Evolutionary conservation across 2,888 invertebrate species (phyloP), one percentile per base, ranked within the genome.

Genomic region (Lasioglossum zephyrum): DNA sequence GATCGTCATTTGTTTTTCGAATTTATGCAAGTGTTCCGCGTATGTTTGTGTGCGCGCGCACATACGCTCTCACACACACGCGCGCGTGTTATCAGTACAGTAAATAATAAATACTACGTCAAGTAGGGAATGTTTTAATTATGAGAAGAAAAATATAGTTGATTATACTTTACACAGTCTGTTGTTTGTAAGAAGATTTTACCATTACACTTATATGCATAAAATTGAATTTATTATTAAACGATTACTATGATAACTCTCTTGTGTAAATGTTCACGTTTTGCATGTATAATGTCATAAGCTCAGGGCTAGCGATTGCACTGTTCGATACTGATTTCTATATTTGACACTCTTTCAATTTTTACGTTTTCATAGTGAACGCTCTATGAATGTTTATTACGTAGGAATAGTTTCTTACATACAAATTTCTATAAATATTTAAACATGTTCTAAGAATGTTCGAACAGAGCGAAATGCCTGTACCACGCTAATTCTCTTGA

Each of bases 41-140:
- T 74, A 84, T 84, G 81, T 60, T 72, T 90, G 89, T 90, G 91
- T 89, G 89, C 89, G 90, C 89, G 86, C 81, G 90, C 88, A 89
- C 82, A 90, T 90, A 90, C 85, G 88, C 87, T 89, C 87, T 87
- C 87, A 84, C 86, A 77, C 44, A 88, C 77, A 66, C 83, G 81
- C 79, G 79, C 77, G 78, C 86, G 77, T 66, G 63, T 85, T 82
- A 92, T 87, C 89, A 92, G 89, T 91, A 91, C 89, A 91, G 90
- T 89, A 92, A 93, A 92, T 63, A 63, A 63, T 63, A 63, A 88
- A 93, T 92, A 92, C 90, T 91, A 93, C 89, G 91, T 92, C 92
- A 91, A 94, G 91, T 92, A 93, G 91, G 92, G 91, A 91, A 93
- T 93, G 92, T 94, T 94, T 94, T 93, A 93, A 93, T 93, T 93